These are phyloP conservation scores for Podarcis cretensis DNA, from an alignment of 2,113 vertebrate genomes.

Conservation along the genomic window DNA sequence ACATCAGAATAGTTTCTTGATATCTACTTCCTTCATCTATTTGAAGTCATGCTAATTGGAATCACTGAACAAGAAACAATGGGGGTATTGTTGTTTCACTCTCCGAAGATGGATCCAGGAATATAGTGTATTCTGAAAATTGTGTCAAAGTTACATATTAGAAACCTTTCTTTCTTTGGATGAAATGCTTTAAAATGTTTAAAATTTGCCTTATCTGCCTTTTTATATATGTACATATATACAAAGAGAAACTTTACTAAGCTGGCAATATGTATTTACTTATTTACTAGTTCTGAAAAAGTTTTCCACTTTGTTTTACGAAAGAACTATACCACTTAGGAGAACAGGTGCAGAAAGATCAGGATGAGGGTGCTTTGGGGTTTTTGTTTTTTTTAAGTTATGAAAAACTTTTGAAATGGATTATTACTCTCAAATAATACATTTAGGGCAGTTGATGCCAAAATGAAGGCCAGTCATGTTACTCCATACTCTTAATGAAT, in stretches of 20 bases:
- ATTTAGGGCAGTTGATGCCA: slow-evolving; percentile 69
- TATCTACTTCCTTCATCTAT: slow-evolving; percentile 43
- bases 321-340: slow-evolving; percentile 51
- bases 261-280: slow-evolving; percentile 46
- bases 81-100: neutral
- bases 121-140: slow-evolving; percentile 35
- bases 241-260: slow-evolving; percentile 11
- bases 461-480: slow-evolving; percentile 67
- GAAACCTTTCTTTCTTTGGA: slow-evolving; percentile 28
- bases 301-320: slow-evolving; percentile 52
- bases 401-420: slow-evolving; percentile 58
- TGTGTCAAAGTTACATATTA: slow-evolving; percentile 38
- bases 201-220: neutral
- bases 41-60: slow-evolving; percentile 11
- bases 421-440: slow-evolving; percentile 58
- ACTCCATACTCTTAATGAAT: slow-evolving; percentile 54
- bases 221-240: neutral
- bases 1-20: slow-evolving; percentile 34
- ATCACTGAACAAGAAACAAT: slow-evolving; percentile 40
- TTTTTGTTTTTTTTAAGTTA: slow-evolving; percentile 44
- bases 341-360: slow-evolving; percentile 53
- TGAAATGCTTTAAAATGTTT: slow-evolving; percentile 20
- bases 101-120: slow-evolving; percentile 37
- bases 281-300: slow-evolving; percentile 58
- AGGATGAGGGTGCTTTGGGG: slow-evolving; percentile 14